Evolutionary conservation across 2,113 vertebrate species (phyloP).

Genomic region (Osmerus eperlanus): DNA sequence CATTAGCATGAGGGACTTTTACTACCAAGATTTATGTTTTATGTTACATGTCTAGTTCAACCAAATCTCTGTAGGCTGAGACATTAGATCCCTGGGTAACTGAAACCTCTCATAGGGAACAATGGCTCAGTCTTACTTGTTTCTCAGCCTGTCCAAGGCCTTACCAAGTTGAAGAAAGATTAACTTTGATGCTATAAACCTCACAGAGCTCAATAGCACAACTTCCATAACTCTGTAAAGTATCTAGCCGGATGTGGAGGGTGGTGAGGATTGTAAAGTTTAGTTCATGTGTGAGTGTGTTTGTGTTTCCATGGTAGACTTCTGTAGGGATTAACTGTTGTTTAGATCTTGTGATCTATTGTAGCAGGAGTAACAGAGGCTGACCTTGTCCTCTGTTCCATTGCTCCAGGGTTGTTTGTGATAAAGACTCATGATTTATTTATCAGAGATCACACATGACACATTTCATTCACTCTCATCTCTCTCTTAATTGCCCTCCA

Average conservation of each 20-base stretch:
- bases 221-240: no score
- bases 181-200: neutral
- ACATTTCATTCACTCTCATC: no score
- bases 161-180: constrained; percentile 8
- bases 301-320: constrained; percentile 44
- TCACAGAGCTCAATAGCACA: neutral
- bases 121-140: constrained; percentile 10
- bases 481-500: no score
- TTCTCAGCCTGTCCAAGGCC: neutral
- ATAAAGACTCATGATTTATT: no score
- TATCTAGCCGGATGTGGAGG: neutral
- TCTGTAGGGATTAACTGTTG: constrained; percentile 37
- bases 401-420: no score
- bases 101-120: constrained; percentile 26
- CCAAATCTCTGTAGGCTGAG: no score
- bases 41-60: no score
- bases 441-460: no score
- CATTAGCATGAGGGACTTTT: no score
- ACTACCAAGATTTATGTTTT: no score
- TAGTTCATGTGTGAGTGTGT: constrained; percentile 19
- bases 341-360: constrained; percentile 12
- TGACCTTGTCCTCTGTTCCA: no score
- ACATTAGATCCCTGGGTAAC: constrained; percentile 9
- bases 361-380: no score
- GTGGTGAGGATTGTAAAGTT: neutral